Evolutionary conservation across 2,113 vertebrate species (phyloP), one percentile per base, ranked within the genome.

Genomic region (Spermophilus dauricus): DNA sequence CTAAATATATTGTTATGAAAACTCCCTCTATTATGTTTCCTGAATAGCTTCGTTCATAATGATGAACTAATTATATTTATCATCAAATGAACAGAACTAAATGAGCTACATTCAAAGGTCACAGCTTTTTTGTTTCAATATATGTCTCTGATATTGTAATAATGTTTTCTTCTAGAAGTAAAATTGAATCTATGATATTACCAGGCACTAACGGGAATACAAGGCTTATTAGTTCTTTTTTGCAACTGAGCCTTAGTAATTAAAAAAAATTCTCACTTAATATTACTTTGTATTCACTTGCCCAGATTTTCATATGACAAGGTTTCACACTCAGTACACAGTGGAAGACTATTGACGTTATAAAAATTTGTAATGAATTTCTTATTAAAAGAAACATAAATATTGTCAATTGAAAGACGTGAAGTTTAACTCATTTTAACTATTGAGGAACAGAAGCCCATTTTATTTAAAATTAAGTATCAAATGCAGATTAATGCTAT

Each of bases 1-100:
- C 53, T 96, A 97, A 92, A 91, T 93, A 94, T 48, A 89, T 84
- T 91, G 51, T 73, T 91, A 84, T 48, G 32, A 92, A 97, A 98
- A 92, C 34, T 53, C 32, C 78, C 30, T 93, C 24, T 42, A 58
- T 96, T 86, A 77, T 11, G 73, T 96, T 95, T 96, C 39, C 34
- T 83, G 65, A 90, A 90, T 69, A 92, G 45, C 73, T 96, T 87
- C 48, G 96, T 86, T 97, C 73, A 95, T 78, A 96, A 94, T 81
- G 48, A 96, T 82, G 61, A 96, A 65, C 76, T 80, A 92, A 93
- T 96, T 96, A 85, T 95, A 89, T 91, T 95, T 87, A 92, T 77
- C 77, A 94, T 95, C 48, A 76, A 96, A 96, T 92, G 92, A 97
- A 88, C 28, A 85, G 42, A 94, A 89, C 32, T 82, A 89, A 92